Base-by-base conservation (phyloP, 1,140 invertebrate genomes). In the Drosophila repleta region DNA sequence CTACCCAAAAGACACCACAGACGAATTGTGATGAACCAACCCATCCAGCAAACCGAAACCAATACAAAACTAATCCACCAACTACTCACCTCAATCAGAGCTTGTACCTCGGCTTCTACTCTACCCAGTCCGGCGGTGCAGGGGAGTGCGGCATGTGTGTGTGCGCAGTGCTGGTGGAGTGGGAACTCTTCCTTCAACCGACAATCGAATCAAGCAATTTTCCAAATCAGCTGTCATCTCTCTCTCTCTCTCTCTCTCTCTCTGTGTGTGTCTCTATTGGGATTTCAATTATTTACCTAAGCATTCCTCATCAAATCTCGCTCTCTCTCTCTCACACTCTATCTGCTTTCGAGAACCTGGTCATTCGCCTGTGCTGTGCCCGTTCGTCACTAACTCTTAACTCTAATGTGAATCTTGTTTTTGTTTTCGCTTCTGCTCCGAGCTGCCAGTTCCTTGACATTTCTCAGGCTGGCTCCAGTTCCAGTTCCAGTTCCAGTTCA, bases 131-230 rank as follows among this genome's bases (percentile, higher is more conserved):
- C 39, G 24, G 57, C 43, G 17, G 46, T 35, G 58, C 32, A 46
- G 70, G 70, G 60, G 64, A 68, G 70, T 68, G 70, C 74, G 70
- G 70, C 55, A 48, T 52, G 18, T 55, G 65, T 68, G 65, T 39
- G 37, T 24, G 68, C 52, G 61, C 35, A 56, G 52, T 71, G 48
- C 73, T 76, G 63, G 63, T 56, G 69, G 52, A 73, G 72, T 52
- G 18, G 39, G 39, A 55, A 48, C 26, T 6, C 35, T 45, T 1
- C 15, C 43, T 43, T 13, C 41, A 58, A 57, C 37, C 49, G 29
- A 69, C 49, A 43, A 65, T 43, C 68, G 57, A 69, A 62, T 32
- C 57, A 53, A 69, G 49, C 57, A 48, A 58, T 68, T 49, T 69
- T 62, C 49, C 58, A 24, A 55, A 39, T 61, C 57, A 55, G 49